These are phyloP conservation scores for Dolichopus griseipennis DNA, from an alignment of 2,888 invertebrate genomes.

Conservation along the genomic window DNA sequence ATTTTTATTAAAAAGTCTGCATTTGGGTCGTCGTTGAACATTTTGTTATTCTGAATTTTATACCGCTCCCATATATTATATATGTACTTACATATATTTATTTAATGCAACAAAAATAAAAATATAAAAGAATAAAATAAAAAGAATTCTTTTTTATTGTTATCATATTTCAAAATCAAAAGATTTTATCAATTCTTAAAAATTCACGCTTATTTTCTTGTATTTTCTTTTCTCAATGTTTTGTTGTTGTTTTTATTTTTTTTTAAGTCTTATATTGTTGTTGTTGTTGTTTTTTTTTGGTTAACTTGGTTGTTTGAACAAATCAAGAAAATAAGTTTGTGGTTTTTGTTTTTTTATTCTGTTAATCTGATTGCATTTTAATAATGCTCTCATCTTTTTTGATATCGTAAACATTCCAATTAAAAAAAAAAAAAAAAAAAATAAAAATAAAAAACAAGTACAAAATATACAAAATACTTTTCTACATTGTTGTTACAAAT, in stretches of 20 bases:
- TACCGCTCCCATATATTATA: too few relatives aligned
- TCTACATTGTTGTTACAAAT: too few relatives aligned
- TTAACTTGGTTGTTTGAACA: not conserved
- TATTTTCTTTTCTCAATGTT: not conserved
- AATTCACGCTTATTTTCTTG: constrained; percentile 6
- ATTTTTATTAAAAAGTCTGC: too few relatives aligned
- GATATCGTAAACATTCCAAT: constrained; percentile 6
- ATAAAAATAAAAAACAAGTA: not conserved
- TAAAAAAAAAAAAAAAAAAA: constrained; percentile 6
- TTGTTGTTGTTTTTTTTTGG: not conserved
- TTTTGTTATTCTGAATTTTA: too few relatives aligned
- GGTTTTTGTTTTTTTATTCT: not conserved
- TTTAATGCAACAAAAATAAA: not conserved
- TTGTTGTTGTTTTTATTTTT: not conserved
- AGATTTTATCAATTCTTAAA: constrained; percentile 17
- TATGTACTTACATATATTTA: too few relatives aligned
- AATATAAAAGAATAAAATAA: constrained; percentile 12
- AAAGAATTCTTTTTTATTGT: constrained; percentile 27
- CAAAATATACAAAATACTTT: too few relatives aligned
- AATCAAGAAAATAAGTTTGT: not conserved
- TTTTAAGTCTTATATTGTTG: too few relatives aligned
- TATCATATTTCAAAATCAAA: constrained; percentile 25
- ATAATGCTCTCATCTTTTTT: constrained; percentile 6
- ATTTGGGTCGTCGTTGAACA: too few relatives aligned
- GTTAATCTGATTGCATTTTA: constrained; percentile 6